Evolutionary conservation across 2,888 invertebrate species (phyloP).

Genomic region (Esperia sulphurella): DNA sequence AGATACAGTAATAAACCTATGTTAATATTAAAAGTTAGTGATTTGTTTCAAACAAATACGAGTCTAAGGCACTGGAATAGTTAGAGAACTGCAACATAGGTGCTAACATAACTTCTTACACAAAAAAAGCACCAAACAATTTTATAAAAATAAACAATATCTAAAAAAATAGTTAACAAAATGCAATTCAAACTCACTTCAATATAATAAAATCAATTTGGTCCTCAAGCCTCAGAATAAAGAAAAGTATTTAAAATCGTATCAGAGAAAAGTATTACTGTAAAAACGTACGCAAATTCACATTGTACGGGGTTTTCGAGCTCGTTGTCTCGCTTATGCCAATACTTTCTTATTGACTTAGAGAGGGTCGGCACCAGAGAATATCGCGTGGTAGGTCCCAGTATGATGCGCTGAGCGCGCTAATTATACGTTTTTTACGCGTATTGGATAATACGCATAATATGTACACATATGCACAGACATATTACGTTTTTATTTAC

Average conservation of each 20-base stretch:
- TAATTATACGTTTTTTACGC: too few species aligned
- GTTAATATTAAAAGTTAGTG: background rate
- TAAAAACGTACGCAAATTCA: background rate
- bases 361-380: too few species aligned
- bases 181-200: background rate
- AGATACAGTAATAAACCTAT: background rate
- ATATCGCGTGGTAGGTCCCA: too few species aligned
- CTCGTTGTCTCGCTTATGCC: too few species aligned
- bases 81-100: slow-evolving; percentile 6
- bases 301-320: too few species aligned
- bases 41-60: background rate
- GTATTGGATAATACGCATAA: too few species aligned
- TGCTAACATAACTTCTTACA: slow-evolving; percentile 1
- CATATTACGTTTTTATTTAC: background rate
- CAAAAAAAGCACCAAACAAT: slow-evolving; percentile 8
- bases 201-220: slow-evolving; percentile 12
- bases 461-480: too few species aligned
- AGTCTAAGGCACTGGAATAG: slow-evolving; percentile 15
- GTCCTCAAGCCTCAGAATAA: slow-evolving; percentile 22
- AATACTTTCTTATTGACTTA: too few species aligned
- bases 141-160: slow-evolving; percentile 11
- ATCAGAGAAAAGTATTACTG: background rate
- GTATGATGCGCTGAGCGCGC: too few species aligned
- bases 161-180: slow-evolving; percentile 9
- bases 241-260: background rate